Evolutionary conservation across 2,113 vertebrate species (phyloP), one percentile per base, ranked within the genome.

Genomic region (Ammodytes dubius): DNA sequence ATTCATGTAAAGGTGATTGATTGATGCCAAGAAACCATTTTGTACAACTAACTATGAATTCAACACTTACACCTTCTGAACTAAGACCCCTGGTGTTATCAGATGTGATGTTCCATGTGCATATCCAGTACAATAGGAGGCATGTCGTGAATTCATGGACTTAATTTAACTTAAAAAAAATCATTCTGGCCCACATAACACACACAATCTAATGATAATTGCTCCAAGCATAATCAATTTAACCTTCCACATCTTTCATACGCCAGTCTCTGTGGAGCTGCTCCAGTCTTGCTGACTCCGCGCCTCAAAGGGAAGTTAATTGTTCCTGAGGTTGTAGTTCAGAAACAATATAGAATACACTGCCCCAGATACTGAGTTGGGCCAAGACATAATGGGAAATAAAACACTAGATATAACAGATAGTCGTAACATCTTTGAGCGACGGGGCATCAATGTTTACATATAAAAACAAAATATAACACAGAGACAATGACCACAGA

Each of bases 121-220:
- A 35, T 15, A 17, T 4, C 37, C 17, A 67, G 15, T 4, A 19
- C 12, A 49, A 5, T 50, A 8, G 39, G 10, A 15, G 27, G 12
- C 19, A 45, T 27, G 27, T 8, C 39, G 43, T 52, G 69, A 56
- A 17, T 12, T 60, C 37, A 39, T 14, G 14, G 43, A 27, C 59
- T 35, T 70, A 45, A 53, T 79, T 15, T 42, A 58, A 45, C 35
- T 6, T n/a, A 13, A 17, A 4, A 1, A 56, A 14, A 9, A 68
- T 83, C 35, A 60, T 43, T 66, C 10, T 82, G 78, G 84, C 74
- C 70, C 39, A 89, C 45, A 76, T 79, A 81, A 66, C 52, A 7
- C 37, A 50, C 59, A 56, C 6, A 1, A 7, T 45, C 6, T 75
- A 4, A 35, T 39, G 12, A 57, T 68, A 76, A 87, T 47, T 0